A percentile compares a stretch with the other conserved stretches of the same genome.
Conservation (phyloP, 2,888 invertebrate species). For the Heliconius sara region DNA sequence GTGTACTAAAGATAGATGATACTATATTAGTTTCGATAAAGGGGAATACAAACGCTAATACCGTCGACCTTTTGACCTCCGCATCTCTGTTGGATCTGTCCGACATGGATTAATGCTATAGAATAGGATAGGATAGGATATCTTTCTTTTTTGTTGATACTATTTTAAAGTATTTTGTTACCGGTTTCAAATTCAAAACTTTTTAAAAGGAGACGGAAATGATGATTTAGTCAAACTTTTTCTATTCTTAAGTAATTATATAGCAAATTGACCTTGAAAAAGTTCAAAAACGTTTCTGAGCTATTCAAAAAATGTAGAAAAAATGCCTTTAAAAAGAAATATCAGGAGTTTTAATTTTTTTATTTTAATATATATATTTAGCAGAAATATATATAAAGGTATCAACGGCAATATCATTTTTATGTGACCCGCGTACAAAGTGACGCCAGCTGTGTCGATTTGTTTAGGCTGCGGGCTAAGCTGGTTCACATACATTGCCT, state of each 20-base stretch:
- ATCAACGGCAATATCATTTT: not conserved
- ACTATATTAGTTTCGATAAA: not conserved
- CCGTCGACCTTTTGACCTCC: not conserved
- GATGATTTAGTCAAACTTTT: too few relatives aligned
- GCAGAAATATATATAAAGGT: too few relatives aligned
- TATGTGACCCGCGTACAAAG: conserved; percentile 16
- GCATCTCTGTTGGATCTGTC: not conserved
- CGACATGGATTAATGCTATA: not conserved
- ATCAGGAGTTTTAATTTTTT: too few relatives aligned
- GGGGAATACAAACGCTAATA: not conserved
- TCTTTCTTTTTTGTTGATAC: not conserved
- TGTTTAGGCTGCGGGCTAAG: conserved; percentile 11
- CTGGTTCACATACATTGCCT: conserved; percentile 8
- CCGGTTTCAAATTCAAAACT: too few relatives aligned
- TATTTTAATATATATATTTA: not conserved
- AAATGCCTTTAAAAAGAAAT: too few relatives aligned
- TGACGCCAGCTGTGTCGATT: conserved; percentile 12
- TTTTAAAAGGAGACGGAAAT: too few relatives aligned
- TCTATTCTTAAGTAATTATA: too few relatives aligned
- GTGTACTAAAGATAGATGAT: not conserved
- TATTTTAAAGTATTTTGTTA: too few relatives aligned
- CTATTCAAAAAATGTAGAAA: not conserved
- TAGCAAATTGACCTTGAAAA: too few relatives aligned
- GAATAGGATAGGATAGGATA: not conserved
- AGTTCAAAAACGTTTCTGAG: too few relatives aligned